Conservation (phyloP, 1,140 invertebrate species). For the Zaprionus kolodkinae region DNA sequence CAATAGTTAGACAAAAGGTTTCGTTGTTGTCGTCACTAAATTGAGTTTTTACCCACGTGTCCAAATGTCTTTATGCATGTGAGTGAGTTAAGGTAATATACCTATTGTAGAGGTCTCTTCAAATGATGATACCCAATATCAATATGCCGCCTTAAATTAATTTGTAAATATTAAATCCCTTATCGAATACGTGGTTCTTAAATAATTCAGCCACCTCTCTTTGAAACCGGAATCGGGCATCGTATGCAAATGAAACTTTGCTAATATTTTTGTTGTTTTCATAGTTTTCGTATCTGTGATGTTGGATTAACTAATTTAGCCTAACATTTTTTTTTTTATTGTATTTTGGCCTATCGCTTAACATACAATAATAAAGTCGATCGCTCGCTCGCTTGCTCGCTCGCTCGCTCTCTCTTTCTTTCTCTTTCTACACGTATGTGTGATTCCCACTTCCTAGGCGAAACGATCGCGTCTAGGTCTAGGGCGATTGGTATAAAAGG, state of each 20-base stretch:
- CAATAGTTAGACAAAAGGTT: no score
- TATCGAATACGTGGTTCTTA: not conserved
- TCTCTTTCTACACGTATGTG: not conserved
- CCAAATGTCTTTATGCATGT: no score
- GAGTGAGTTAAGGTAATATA: no score
- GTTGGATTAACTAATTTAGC: no score
- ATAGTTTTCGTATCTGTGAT: not conserved
- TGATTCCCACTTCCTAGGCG: not conserved
- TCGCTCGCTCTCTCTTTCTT: not conserved
- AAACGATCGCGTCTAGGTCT: no score
- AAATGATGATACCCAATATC: no score
- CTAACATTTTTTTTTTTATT: not conserved
- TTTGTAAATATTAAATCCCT: not conserved
- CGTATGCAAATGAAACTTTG: not conserved
- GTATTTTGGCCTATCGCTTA: not conserved
- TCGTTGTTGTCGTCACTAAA: no score
- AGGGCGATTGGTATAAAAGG: conserved; percentile 38
- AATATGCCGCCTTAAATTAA: no score
- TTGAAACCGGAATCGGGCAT: not conserved
- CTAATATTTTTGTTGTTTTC: not conserved
- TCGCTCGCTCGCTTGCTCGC: not conserved
- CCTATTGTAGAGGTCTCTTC: no score
- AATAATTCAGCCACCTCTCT: not conserved
- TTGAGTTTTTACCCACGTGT: no score
- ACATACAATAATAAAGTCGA: not conserved